Evolutionary conservation across 35 echinoderm and acorn worm genomes (phyloP).

Genomic region (Ophioderma brevispina): DNA sequence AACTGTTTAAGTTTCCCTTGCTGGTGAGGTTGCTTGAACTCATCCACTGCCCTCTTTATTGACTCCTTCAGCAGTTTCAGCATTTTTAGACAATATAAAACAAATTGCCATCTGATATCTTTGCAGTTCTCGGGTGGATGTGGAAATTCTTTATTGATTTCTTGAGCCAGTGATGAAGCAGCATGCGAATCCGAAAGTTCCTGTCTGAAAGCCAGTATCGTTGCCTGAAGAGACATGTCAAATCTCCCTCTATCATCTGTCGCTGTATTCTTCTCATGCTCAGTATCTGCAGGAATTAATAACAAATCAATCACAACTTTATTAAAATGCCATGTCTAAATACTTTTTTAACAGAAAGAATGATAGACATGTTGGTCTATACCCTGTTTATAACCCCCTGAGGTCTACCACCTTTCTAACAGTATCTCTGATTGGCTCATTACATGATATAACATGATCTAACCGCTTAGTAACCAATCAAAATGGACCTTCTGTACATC

Average conservation of each 20-base stretch:
- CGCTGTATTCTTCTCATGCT: too few species aligned
- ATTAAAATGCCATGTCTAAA: too few species aligned
- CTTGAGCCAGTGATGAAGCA: not conserved
- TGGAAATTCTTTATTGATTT: not conserved
- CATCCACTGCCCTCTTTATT: constrained; percentile 14
- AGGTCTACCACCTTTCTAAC: too few species aligned
- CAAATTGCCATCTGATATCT: constrained; percentile 50
- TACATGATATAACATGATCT: too few species aligned
- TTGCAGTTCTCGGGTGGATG: not conserved
- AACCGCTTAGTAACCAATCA: too few species aligned
- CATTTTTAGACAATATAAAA: constrained; percentile 48
- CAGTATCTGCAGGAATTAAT: too few species aligned
- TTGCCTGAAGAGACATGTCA: constrained; percentile 19
- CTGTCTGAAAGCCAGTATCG: not conserved
- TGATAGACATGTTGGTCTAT: too few species aligned
- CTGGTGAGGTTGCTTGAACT: constrained; percentile 37
- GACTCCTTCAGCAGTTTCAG: constrained; percentile 32
- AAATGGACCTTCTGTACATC: too few species aligned
- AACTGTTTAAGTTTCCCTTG: not conserved
- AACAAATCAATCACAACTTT: too few species aligned
- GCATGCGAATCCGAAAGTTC: not conserved
- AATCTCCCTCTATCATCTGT: not conserved
- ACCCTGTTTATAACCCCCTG: too few species aligned
- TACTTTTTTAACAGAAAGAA: too few species aligned
- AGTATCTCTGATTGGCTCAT: too few species aligned